Conservation (phyloP, 1,140 invertebrate genomes). For the Calliopsis andreniformis region DNA sequence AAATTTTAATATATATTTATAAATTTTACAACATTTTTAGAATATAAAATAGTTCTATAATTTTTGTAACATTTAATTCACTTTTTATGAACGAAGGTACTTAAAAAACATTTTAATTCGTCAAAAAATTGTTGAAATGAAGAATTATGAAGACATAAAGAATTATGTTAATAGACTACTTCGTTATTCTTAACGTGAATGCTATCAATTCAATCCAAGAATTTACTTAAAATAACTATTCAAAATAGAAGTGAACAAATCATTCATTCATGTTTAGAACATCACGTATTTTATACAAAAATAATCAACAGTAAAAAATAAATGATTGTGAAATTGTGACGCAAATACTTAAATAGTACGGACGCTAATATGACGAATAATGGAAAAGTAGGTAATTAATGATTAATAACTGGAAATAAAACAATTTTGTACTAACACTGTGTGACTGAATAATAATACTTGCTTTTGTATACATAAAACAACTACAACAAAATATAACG, state of each 20-base stretch:
- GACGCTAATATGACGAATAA: conserved; percentile 9
- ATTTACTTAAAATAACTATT: neutral
- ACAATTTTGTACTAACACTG: conserved; percentile 14
- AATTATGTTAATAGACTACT: too few relatives aligned
- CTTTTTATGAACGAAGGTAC: neutral
- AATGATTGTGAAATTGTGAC: conserved; percentile 5
- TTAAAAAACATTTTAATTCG: neutral
- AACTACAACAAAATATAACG: conserved; percentile 14
- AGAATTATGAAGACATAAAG: too few relatives aligned
- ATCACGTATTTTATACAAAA: conserved; percentile 16
- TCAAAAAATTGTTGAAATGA: neutral
- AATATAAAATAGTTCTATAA: neutral
- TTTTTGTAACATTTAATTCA: neutral
- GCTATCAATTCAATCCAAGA: too few relatives aligned
- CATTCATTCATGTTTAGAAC: conserved; percentile 10
- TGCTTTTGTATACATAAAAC: conserved; percentile 6
- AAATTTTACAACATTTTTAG: too few relatives aligned
- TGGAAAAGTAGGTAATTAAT: conserved; percentile 3
- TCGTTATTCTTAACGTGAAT: too few relatives aligned
- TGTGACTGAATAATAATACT: conserved; percentile 10
- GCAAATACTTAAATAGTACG: neutral
- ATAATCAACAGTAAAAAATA: conserved; percentile 6
- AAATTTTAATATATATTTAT: conserved; percentile 11
- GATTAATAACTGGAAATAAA: conserved; percentile 19
- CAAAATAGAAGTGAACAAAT: neutral